Evolutionary conservation across 1,140 invertebrate species (phyloP).

Genomic region (Anastrepha obliqua): DNA sequence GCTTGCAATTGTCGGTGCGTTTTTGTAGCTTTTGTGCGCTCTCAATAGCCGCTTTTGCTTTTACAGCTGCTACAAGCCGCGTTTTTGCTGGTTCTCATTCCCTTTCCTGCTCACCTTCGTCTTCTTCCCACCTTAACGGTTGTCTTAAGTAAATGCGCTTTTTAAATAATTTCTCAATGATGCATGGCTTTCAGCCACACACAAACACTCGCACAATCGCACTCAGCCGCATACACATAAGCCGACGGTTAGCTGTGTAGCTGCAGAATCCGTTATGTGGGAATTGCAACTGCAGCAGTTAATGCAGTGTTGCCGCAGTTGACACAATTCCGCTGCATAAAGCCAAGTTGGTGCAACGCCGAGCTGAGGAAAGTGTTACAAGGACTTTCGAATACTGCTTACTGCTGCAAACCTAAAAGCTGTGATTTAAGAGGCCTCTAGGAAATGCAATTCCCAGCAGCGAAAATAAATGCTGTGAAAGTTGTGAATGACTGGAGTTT

Average conservation of each 20-base stretch:
- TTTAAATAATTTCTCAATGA: conserved; percentile 13
- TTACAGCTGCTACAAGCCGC: neutral
- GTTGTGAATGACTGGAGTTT: too few species aligned
- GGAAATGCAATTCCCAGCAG: neutral
- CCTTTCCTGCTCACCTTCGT: neutral
- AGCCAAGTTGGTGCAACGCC: neutral
- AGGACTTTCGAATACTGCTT: conserved; percentile 17
- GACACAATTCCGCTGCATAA: conserved; percentile 33
- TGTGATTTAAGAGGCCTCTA: neutral
- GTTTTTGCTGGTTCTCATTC: neutral
- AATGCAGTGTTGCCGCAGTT: conserved; percentile 12
- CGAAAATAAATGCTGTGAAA: too few species aligned
- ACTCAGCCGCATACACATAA: neutral
- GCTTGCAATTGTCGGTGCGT: neutral
- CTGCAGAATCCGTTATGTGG: neutral
- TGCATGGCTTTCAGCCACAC: neutral
- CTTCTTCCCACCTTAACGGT: neutral
- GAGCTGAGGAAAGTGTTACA: conserved; percentile 9
- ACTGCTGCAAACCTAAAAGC: neutral
- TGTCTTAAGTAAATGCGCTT: conserved; percentile 17
- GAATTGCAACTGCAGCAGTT: conserved; percentile 41
- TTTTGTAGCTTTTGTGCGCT: neutral
- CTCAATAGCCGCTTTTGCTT: neutral
- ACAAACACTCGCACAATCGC: neutral
- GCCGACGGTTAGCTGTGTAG: neutral